These are phyloP conservation scores for Amblyraja radiata DNA, from an alignment of 2,797 vertebrate genomes.

Conservation along the genomic window DNA sequence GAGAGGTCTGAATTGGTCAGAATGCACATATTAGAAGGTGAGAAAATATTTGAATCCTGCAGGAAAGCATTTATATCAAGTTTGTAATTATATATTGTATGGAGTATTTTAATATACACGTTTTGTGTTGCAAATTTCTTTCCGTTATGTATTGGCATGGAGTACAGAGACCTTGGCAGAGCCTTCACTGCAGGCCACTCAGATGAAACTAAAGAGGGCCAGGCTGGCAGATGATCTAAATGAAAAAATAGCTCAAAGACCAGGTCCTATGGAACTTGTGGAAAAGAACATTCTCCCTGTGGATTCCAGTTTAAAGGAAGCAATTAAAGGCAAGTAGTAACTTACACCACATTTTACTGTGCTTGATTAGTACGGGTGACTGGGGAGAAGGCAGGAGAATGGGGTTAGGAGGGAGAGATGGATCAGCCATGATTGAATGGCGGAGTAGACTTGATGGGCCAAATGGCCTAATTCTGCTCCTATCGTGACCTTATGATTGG, in stretches of 20 bases:
- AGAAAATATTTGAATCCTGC: constrained; percentile 38
- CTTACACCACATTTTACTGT: constrained; percentile 7
- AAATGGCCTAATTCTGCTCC: neutral
- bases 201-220: constrained; percentile 89
- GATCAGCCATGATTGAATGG: too few species aligned
- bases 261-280: constrained; percentile 90
- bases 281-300: constrained; percentile 95
- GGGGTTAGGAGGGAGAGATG: too few species aligned
- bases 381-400: too few species aligned
- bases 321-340: constrained; percentile 65
- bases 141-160: neutral
- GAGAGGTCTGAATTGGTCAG: constrained; percentile 86
- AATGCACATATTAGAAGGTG: constrained; percentile 96
- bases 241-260: constrained; percentile 86
- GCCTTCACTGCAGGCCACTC: constrained; percentile 86
- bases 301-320: constrained; percentile 71
- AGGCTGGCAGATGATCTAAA: constrained; percentile 85
- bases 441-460: neutral
- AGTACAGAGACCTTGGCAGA: constrained; percentile 80
- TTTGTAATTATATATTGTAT: neutral
- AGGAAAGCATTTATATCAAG: constrained; percentile 31
- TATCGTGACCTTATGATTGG: neutral
- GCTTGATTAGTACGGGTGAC: neutral
- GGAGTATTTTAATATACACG: neutral
- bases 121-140: constrained; percentile 10